Evolutionary conservation across 2,797 vertebrate genomes (phyloP).

Genomic region (Gadopsis marmoratus): DNA sequence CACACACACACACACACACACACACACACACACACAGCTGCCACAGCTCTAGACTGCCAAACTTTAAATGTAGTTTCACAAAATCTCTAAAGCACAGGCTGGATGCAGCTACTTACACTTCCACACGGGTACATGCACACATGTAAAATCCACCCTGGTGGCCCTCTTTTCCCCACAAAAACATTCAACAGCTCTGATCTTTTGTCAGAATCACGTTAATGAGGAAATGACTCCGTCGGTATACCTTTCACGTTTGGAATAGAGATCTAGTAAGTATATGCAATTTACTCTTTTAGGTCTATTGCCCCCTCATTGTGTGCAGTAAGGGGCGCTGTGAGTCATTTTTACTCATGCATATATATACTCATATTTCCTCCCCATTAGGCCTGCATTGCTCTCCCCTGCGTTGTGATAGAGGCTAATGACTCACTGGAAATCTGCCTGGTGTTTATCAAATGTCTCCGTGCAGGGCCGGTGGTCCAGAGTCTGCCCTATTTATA

Average conservation of each 20-base stretch:
- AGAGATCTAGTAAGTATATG: constrained; percentile 48
- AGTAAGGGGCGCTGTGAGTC: constrained; percentile 62
- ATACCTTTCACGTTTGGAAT: constrained; percentile 70
- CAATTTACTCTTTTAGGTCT: constrained; percentile 69
- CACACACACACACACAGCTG: constrained; percentile 13
- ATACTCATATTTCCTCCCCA: constrained; percentile 79
- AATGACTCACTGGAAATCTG: constrained; percentile 81
- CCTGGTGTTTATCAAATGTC: constrained; percentile 79
- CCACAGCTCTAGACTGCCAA: constrained; percentile 53
- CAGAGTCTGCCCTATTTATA: constrained; percentile 32
- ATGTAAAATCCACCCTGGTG: constrained; percentile 13
- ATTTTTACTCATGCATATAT: constrained; percentile 74
- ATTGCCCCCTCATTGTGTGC: constrained; percentile 52
- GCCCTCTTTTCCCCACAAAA: constrained; percentile 48
- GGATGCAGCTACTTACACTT: constrained; percentile 3
- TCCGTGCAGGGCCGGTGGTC: constrained; percentile 63
- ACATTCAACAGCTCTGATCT: constrained; percentile 65
- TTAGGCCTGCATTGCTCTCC: constrained; percentile 67
- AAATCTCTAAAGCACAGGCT: constrained; percentile 10
- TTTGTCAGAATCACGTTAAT: constrained; percentile 66
- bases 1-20: constrained; percentile 1
- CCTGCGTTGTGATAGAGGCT: constrained; percentile 79
- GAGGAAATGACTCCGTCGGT: constrained; percentile 65
- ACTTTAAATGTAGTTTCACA: constrained; percentile 37
- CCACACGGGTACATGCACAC: constrained; percentile 4